A percentile compares a stretch with the other conserved stretches of the same genome.
phyloP scores from a whole-genome alignment of 1,140 invertebrate species.

The Atta texana region DNA sequence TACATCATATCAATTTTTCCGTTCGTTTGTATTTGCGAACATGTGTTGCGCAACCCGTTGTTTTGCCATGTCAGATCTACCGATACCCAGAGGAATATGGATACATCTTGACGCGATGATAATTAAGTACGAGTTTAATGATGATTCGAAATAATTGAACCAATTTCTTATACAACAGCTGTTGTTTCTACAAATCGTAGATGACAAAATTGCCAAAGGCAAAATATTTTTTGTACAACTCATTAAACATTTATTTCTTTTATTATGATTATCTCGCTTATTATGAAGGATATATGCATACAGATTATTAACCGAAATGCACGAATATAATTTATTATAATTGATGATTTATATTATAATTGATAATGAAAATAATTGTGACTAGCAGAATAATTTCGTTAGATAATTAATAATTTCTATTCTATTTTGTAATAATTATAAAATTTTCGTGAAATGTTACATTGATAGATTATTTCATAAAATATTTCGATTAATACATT shows the following conservation, averaged over 20 bases:
- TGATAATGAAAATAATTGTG: not conserved
- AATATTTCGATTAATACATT: not conserved
- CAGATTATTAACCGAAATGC: not conserved
- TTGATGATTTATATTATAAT: no score
- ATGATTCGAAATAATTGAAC: constrained; percentile 23
- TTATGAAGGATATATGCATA: not conserved
- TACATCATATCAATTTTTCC: constrained; percentile 45
- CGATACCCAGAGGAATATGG: not conserved
- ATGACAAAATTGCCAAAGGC: not conserved
- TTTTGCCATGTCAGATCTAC: not conserved
- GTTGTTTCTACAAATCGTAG: not conserved
- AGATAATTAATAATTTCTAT: not conserved
- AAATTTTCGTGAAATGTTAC: not conserved
- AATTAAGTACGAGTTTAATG: constrained; percentile 30
- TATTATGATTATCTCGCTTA: not conserved
- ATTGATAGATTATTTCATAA: not conserved
- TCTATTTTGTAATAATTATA: not conserved
- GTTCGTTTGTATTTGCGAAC: constrained; percentile 1
- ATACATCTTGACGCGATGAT: constrained; percentile 33
- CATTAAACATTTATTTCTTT: constrained; percentile 13
- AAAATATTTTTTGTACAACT: not conserved
- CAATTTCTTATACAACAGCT: not conserved
- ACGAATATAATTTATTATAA: not conserved
- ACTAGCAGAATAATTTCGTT: not conserved
- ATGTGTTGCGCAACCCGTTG: constrained; percentile 30